Conservation (phyloP, 2,797 vertebrate genomes). For the Sebastes steindachneri region DNA sequence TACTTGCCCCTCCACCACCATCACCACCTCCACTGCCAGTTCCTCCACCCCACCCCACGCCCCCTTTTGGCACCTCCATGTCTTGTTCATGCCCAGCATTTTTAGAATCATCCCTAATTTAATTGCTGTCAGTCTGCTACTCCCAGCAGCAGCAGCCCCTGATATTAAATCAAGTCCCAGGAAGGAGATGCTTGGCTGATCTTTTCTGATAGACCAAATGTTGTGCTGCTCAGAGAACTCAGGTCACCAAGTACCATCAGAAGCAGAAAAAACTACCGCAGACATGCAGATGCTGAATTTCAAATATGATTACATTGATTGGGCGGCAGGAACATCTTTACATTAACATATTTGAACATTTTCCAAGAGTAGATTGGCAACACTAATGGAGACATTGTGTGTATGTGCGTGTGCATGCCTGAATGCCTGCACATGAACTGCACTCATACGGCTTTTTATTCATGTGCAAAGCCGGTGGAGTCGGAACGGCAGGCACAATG, state of each 20-base stretch:
- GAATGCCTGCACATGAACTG: slow-evolving; percentile 13
- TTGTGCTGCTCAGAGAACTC: slow-evolving; percentile 59
- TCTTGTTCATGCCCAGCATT: slow-evolving; percentile 62
- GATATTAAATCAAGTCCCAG: slow-evolving; percentile 73
- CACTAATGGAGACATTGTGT: slow-evolving; percentile 16
- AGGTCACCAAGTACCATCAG: slow-evolving; percentile 55
- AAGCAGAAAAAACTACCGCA: slow-evolving; percentile 41
- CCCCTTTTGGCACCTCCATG: slow-evolving; percentile 41
- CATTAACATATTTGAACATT: slow-evolving; percentile 63
- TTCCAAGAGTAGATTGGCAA: slow-evolving; percentile 50
- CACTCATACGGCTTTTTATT: not conserved
- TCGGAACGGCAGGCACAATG: slow-evolving; percentile 14
- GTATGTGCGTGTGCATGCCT: not conserved
- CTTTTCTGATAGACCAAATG: slow-evolving; percentile 73
- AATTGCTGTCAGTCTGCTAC: slow-evolving; percentile 72
- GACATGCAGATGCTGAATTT: slow-evolving; percentile 68
- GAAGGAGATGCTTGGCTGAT: slow-evolving; percentile 71
- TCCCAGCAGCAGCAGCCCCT: slow-evolving; percentile 66
- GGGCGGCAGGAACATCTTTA: slow-evolving; percentile 51
- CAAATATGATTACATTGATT: slow-evolving; percentile 71
- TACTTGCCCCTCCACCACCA: not conserved
- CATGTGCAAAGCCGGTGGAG: not conserved
- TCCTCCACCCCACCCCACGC: not conserved
- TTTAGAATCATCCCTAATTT: slow-evolving; percentile 74
- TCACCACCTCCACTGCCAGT: slow-evolving; percentile 5